Evolutionary conservation across 2,888 invertebrate species (phyloP).

Genomic region (Cryptophagus acutangulus): DNA sequence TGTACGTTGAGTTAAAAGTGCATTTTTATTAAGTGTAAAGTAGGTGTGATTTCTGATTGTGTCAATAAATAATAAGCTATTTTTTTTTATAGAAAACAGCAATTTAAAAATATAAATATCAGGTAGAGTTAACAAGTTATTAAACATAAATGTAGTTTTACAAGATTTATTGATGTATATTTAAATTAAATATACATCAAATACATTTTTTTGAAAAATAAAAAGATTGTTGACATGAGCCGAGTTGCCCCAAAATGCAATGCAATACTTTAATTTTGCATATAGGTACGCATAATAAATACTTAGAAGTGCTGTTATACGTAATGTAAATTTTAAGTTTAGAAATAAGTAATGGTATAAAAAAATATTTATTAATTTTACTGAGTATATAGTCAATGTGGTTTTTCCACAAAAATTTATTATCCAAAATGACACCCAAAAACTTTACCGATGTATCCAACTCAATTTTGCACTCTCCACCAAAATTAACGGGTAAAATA

Average conservation of each 20-base stretch:
- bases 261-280: not conserved
- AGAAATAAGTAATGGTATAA: not conserved
- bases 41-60: not conserved
- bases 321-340: not conserved
- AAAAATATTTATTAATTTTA: not conserved
- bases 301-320: not conserved
- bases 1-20: not conserved
- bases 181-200: too few species aligned
- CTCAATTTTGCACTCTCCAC: not conserved
- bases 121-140: not conserved
- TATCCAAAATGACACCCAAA: not conserved
- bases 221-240: not conserved
- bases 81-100: not conserved
- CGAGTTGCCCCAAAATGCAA: not conserved
- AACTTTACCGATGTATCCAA: conserved; percentile 1
- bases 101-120: conserved; percentile 3
- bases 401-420: not conserved
- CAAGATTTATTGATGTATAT: not conserved
- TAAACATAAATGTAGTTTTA: not conserved
- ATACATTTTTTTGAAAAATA: too few species aligned
- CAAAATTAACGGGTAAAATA: not conserved
- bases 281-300: not conserved
- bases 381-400: not conserved
- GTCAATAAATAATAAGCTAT: not conserved
- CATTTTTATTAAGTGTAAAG: not conserved